phyloP scores from a whole-genome alignment of 2,113 vertebrate species.

The Ellobius talpinus region DNA sequence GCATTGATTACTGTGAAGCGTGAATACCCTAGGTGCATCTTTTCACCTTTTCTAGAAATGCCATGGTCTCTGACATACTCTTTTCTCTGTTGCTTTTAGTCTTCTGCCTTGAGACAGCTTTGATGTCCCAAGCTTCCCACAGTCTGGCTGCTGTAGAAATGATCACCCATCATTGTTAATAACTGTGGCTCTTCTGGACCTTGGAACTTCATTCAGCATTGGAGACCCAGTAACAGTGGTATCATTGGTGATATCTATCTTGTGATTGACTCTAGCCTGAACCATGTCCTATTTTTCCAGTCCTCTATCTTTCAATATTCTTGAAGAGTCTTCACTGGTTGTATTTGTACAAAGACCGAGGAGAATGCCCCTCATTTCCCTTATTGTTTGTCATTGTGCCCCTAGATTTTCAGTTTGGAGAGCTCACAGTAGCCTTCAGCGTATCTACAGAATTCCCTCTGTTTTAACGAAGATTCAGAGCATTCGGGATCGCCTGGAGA shows the following conservation, averaged over 20 bases:
- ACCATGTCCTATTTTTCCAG: neutral
- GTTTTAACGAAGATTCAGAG: slow-evolving; percentile 26
- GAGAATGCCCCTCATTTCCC: neutral
- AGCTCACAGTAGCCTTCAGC: neutral
- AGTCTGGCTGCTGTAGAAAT: neutral
- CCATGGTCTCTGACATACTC: neutral
- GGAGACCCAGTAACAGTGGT: neutral
- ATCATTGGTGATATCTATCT: accelerated
- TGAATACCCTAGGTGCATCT: neutral
- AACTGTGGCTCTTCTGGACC: neutral
- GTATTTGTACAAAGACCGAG: slow-evolving; percentile 11
- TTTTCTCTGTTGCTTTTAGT: slow-evolving; percentile 8
- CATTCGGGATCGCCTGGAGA: neutral
- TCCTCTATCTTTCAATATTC: neutral
- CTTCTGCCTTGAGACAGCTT: neutral
- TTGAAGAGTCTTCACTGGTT: neutral
- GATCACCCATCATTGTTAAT: neutral
- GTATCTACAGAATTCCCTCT: neutral
- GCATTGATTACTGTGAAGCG: neutral
- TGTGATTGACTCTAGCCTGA: neutral
- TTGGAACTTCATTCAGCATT: neutral
- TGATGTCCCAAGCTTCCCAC: neutral
- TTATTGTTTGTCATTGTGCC: neutral
- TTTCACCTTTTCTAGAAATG: neutral
- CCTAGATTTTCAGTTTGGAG: slow-evolving; percentile 25